Conservation (phyloP, 2,888 invertebrate species). For the Elmis aenea region DNA sequence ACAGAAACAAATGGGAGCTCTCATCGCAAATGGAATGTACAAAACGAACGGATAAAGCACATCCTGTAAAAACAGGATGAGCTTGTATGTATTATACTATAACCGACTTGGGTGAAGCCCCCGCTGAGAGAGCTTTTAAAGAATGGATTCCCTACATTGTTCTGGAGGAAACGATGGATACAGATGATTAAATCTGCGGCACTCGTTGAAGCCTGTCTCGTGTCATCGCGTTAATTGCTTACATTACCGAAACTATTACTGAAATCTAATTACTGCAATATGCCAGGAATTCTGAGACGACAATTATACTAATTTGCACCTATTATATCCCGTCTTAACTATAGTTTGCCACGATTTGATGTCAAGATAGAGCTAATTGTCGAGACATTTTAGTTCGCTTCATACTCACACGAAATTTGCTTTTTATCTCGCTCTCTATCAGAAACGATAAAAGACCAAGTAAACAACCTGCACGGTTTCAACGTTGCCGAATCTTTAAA, state of each 20-base stretch:
- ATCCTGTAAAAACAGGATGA: constrained; percentile 12
- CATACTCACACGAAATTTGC: constrained; percentile 16
- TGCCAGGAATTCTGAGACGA: constrained; percentile 44
- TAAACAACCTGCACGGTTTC: no score
- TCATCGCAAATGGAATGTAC: constrained; percentile 5
- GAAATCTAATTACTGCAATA: constrained; percentile 46
- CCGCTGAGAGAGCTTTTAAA: constrained; percentile 14
- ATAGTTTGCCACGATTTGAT: constrained; percentile 35
- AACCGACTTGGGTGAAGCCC: not conserved
- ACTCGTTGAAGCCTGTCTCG: constrained; percentile 38
- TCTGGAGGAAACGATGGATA: constrained; percentile 19
- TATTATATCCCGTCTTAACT: constrained; percentile 41
- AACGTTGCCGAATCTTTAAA: no score
- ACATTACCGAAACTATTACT: constrained; percentile 44
- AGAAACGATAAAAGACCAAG: no score
- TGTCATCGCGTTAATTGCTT: constrained; percentile 42
- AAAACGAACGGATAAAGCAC: constrained; percentile 6
- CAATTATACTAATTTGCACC: constrained; percentile 47
- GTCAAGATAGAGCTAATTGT: constrained; percentile 41
- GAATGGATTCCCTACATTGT: constrained; percentile 16
- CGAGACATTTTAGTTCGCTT: constrained; percentile 28
- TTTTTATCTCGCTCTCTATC: constrained; percentile 7
- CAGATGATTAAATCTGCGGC: constrained; percentile 36
- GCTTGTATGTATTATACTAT: constrained; percentile 8
- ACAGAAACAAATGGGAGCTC: constrained; percentile 6